Percentiles rank a stretch among this genome's conserved stretches.
These are phyloP conservation scores for Scaeva pyrastri DNA, from an alignment of 2,888 invertebrate genomes.

Conservation along the genomic window DNA sequence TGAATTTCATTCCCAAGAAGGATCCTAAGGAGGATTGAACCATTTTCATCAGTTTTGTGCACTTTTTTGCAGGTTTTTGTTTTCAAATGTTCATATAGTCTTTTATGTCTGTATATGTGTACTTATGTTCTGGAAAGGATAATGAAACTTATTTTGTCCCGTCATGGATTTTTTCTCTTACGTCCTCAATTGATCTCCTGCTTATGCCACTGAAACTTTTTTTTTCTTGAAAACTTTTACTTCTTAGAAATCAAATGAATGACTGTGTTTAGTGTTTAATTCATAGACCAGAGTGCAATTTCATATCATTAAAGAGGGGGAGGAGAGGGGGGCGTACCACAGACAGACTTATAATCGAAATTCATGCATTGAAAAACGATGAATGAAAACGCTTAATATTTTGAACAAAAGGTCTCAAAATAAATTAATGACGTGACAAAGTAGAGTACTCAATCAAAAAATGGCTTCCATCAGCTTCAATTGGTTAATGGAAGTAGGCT, in stretches of 20 bases:
- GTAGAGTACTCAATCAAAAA: no score
- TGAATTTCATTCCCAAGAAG: slow-evolving; percentile 14
- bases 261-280: neutral
- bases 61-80: slow-evolving; percentile 35
- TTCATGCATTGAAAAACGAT: no score
- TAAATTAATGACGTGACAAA: no score
- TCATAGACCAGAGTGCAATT: neutral
- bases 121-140: slow-evolving; percentile 8
- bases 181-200: slow-evolving; percentile 20
- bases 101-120: neutral
- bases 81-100: neutral
- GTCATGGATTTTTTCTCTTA: slow-evolving; percentile 45
- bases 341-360: no score
- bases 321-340: no score
- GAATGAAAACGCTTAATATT: no score
- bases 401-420: no score
- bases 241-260: slow-evolving; percentile 12
- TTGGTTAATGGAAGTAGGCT: no score
- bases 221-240: slow-evolving; percentile 49
- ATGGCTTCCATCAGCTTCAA: no score
- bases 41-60: slow-evolving; percentile 36
- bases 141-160: slow-evolving; percentile 41
- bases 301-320: neutral
- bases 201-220: neutral
- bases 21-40: neutral